Base-by-base conservation (phyloP, 2,888 invertebrate species). In the Synergus japonicus region DNA sequence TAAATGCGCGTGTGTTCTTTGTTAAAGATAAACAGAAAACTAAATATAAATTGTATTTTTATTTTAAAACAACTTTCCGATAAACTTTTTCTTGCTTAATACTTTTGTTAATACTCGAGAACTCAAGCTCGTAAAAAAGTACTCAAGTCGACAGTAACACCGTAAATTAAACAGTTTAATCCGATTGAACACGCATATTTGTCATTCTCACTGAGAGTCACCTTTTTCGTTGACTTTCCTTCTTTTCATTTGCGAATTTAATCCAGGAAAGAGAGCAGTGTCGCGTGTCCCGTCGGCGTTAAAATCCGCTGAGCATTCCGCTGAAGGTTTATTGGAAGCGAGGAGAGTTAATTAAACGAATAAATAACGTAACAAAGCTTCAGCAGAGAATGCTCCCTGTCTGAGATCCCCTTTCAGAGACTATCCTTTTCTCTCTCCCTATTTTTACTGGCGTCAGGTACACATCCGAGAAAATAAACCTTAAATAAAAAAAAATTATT, bases 301-400 rank as follows among this genome's bases (percentile, higher is more conserved):
- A 88, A 86, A 89, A 88, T 86, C 86, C 86, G 83, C 83, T 80
- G 78, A 82, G 79, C 82, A 79, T 85, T 82, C 83, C 83, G 76
- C 78, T 78, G 81, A 69, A 85, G 87, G 87, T 90, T 90, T 89
- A 90, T 88, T 88, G 88, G 87, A 86, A 85, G 86, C 86, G 85
- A 78, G 81, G 86, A 82, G 87, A 89, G 89, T 91, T 91, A 91
- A 91, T 91, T 90, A 91, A 91, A 90, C 89, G 90, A 90, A 90
- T 90, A 90, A 91, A 90, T 90, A 91, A 90, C 88, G 87, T 84
- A 87, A 90, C 89, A 90, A 90, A 89, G 88, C 87, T 83, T 78
- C 80, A 78, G 66, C 65, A 79, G 83, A 78, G 79, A 80, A 78
- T 81, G 76, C 77, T 73, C 79, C 58, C 82, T 82, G 81, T 13